Evolutionary conservation across 2,888 invertebrate species (phyloP).

Genomic region (Heliconius charithonia): DNA sequence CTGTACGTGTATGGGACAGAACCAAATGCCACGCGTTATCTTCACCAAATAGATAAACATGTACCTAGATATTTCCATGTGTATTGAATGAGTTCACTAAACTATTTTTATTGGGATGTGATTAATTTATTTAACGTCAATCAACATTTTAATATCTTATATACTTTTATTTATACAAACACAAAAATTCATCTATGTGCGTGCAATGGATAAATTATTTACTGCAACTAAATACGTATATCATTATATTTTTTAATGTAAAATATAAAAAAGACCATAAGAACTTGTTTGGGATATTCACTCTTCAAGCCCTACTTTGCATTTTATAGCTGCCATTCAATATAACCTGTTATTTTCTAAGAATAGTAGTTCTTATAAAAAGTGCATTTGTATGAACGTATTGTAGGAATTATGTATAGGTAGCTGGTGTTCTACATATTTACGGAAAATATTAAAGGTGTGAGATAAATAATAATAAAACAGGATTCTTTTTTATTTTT

Average conservation of each 20-base stretch:
- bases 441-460: no score
- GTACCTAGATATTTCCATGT: neutral
- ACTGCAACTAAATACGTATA: neutral
- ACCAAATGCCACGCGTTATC: conserved; percentile 2
- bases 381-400: neutral
- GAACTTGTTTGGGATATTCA: neutral
- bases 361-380: conserved; percentile 1
- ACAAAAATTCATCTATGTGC: neutral
- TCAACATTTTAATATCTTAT: neutral
- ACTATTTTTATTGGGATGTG: neutral
- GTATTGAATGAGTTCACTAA: neutral
- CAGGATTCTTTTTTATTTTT: no score
- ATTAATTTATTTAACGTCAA: neutral
- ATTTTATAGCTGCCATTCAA: conserved; percentile 1
- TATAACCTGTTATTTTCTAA: conserved; percentile 11
- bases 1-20: neutral
- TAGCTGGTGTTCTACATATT: no score
- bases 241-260: neutral
- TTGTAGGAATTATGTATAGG: neutral
- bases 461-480: no score
- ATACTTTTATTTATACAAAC: neutral
- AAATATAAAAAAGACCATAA: neutral
- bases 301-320: neutral
- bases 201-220: neutral
- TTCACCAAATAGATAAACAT: neutral